Conservation (phyloP, 2,888 invertebrate genomes). For the Maniola hyperantus region DNA sequence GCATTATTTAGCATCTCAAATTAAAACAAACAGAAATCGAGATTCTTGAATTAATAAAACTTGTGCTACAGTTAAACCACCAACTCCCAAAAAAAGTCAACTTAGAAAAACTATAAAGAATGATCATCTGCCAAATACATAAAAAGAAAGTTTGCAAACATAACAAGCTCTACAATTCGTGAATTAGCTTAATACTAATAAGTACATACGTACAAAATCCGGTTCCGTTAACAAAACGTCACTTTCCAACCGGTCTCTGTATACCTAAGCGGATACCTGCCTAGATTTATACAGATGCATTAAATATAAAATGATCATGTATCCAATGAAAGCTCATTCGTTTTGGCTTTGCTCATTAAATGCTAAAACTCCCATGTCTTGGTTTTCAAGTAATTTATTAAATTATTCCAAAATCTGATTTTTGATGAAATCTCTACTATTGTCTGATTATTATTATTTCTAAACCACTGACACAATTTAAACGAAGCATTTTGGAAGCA, state of each 20-base stretch:
- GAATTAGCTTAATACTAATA: slow-evolving; percentile 45
- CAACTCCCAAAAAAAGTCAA: background rate
- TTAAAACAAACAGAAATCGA: too few species aligned
- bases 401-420: background rate
- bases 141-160: slow-evolving; percentile 27
- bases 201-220: slow-evolving; percentile 50
- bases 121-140: slow-evolving; percentile 5
- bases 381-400: background rate
- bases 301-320: slow-evolving; percentile 1
- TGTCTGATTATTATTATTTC: too few species aligned
- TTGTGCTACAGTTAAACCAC: background rate
- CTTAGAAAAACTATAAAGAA: background rate
- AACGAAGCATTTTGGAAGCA: too few species aligned
- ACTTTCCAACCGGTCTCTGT: slow-evolving; percentile 72
- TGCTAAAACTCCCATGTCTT: background rate
- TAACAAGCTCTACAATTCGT: slow-evolving; percentile 27
- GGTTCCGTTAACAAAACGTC: slow-evolving; percentile 69
- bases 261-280: slow-evolving; percentile 43
- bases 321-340: background rate
- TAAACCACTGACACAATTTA: too few species aligned
- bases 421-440: background rate
- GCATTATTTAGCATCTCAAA: too few species aligned
- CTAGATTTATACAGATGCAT: slow-evolving; percentile 23
- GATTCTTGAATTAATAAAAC: background rate
- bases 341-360: background rate